phyloP scores from a whole-genome alignment of 2,113 vertebrate genomes.

The Pangasianodon gigas region DNA sequence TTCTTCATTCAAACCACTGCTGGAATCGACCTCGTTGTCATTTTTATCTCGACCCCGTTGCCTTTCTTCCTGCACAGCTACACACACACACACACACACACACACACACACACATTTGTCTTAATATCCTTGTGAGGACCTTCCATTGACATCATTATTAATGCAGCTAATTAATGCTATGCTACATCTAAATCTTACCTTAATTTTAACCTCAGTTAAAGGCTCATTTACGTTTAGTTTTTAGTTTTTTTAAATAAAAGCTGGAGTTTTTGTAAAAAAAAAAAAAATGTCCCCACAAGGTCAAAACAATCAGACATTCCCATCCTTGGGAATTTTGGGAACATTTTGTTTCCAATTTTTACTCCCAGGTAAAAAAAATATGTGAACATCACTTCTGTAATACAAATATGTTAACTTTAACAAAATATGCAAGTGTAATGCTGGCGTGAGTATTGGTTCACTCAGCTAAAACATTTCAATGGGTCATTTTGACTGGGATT shows the following conservation, averaged over 20 bases:
- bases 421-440: background rate
- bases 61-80: constrained; percentile 94
- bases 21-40: constrained; percentile 84
- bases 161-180: no score
- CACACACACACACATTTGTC: background rate
- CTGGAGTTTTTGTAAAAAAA: no score
- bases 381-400: background rate
- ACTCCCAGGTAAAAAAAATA: background rate
- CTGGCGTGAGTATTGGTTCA: background rate
- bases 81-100: constrained; percentile 4
- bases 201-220: no score
- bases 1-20: constrained; percentile 80
- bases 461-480: background rate
- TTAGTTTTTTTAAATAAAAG: no score
- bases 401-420: background rate
- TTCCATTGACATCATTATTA: background rate
- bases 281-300: background rate
- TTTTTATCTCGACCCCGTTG: constrained; percentile 88
- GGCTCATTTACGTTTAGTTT: no score
- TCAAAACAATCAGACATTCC: no score
- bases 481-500: background rate
- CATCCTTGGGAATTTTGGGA: no score
- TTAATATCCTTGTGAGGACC: background rate
- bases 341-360: background rate
- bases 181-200: no score